Evolutionary conservation across 2,113 vertebrate genomes (phyloP), one percentile per base, ranked within the genome.

Genomic region (Callopanchax toddi): DNA sequence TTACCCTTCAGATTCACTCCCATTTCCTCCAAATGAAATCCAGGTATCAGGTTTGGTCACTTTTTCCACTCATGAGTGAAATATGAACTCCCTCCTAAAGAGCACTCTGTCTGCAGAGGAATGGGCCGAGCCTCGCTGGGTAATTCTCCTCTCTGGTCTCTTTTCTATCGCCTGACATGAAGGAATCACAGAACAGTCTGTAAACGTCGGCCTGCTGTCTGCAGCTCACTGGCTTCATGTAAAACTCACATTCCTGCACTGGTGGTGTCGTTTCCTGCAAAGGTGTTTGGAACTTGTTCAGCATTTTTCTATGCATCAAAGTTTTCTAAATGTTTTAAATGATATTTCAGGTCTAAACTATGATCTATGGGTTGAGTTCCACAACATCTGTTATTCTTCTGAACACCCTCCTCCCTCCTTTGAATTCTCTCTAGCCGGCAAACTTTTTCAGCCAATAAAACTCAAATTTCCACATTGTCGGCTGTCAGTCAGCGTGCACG

Each of bases 11-110:
- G 10, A 65, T n/a, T n/a, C 60, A 70, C 42, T 61, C 65, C 58
- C 57, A n/a, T 59, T 79, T n/a, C n/a, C n/a, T 68, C 58, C 67
- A 50, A 71, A 85, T 79, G 55, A 69, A 70, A 72, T 70, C 67
- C 53, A 46, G 57, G 46, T 69, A 75, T 78, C 50, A 12, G 60
- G 50, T 81, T 60, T 46, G 71, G 65, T 73, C 68, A 34, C 37
- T 56, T 65, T 51, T 49, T 59, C 69, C 70, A 51, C 79, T 66
- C 74, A 29, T n/a, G 0, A 20, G 68, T 74, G 78, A 81, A 81
- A 83, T 51, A 67, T 65, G 84, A 83, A 72, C 76, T 44, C 16
- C 17, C 66, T 67, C 18, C 29, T 46, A 51, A 43, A 66, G 34
- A 71, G 58, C 64, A 5, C 69, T 74, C 59, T 44, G 69, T 71